A percentile compares a stretch with the other conserved stretches of the same genome.
Conservation (phyloP, 2,888 invertebrate species). For the Drosophila lutescens region DNA sequence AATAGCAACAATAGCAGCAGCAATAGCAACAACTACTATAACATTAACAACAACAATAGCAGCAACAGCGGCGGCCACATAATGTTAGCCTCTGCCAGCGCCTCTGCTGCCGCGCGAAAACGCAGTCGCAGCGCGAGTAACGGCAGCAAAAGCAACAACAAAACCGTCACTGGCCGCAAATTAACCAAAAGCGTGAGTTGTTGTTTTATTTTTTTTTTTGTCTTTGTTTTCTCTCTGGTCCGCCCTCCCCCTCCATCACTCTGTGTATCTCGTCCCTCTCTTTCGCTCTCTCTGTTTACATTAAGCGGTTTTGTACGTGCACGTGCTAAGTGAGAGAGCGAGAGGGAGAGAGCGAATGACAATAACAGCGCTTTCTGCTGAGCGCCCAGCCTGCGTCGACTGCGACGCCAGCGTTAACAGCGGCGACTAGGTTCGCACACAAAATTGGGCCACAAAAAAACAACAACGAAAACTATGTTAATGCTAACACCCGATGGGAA, state of each 20-base stretch:
- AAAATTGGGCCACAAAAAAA: slow-evolving; percentile 22
- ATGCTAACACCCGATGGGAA: slow-evolving; percentile 22
- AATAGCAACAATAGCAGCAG: slow-evolving; percentile 14
- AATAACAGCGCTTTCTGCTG: slow-evolving; percentile 16
- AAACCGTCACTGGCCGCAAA: slow-evolving; percentile 70
- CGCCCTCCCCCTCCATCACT: neutral
- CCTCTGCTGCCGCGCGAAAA: slow-evolving; percentile 66
- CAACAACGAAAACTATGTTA: slow-evolving; percentile 9
- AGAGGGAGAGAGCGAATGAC: slow-evolving; percentile 1
- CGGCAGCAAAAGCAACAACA: slow-evolving; percentile 56
- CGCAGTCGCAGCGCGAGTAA: slow-evolving; percentile 73
- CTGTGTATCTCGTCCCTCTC: neutral
- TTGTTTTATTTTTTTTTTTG: slow-evolving; percentile 14
- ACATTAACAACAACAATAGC: slow-evolving; percentile 18
- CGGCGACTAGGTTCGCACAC: neutral
- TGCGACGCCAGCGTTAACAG: slow-evolving; percentile 26
- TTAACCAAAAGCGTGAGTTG: slow-evolving; percentile 75
- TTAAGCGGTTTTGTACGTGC: slow-evolving; percentile 27
- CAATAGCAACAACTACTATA: slow-evolving; percentile 1
- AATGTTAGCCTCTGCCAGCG: slow-evolving; percentile 75
- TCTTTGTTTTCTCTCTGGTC: neutral
- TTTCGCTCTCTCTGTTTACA: slow-evolving; percentile 30
- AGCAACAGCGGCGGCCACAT: slow-evolving; percentile 21
- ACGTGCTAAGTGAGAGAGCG: slow-evolving; percentile 31
- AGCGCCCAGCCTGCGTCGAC: slow-evolving; percentile 27